A percentile compares a stretch with the other conserved stretches of the same genome.
Conservation (phyloP, 2,888 invertebrate genomes). For the Pheosia gnoma region DNA sequence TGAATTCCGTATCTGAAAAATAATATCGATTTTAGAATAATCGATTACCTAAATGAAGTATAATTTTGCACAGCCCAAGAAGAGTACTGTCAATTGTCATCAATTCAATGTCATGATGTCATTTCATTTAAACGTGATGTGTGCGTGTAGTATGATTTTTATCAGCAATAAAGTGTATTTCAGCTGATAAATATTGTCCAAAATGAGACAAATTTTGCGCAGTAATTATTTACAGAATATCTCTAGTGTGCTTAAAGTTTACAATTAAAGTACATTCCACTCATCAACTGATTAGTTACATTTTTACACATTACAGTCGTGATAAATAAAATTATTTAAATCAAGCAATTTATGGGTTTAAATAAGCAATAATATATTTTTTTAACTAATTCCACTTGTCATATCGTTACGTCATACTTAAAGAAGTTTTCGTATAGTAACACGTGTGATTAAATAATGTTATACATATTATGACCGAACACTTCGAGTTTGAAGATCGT, state of each 20-base stretch:
- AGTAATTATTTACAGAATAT: constrained; percentile 9
- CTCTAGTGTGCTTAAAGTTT: constrained; percentile 9
- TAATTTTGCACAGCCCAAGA: too few species aligned
- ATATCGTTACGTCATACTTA: constrained; percentile 2
- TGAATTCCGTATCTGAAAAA: too few species aligned
- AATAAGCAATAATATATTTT: constrained; percentile 13
- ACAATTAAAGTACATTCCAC: constrained; percentile 14
- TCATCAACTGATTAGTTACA: constrained; percentile 11
- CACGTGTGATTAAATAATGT: constrained; percentile 28
- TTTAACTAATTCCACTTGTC: constrained; percentile 27
- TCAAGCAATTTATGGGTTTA: background rate
- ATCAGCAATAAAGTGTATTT: constrained; percentile 14
- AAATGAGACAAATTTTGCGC: constrained; percentile 41
- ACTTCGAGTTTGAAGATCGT: constrained; percentile 72
- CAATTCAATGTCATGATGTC: too few species aligned
- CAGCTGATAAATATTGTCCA: constrained; percentile 24
- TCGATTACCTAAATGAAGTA: too few species aligned
- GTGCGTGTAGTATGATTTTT: constrained; percentile 1
- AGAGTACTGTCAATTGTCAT: too few species aligned
- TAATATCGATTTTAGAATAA: too few species aligned
- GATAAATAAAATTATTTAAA: background rate
- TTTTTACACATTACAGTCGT: constrained; percentile 12
- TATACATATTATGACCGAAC: constrained; percentile 71
- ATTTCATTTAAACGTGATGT: background rate
- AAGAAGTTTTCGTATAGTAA: too few species aligned